Evolutionary conservation across 1,140 invertebrate genomes (phyloP).

Genomic region (Zaprionus taronus): DNA sequence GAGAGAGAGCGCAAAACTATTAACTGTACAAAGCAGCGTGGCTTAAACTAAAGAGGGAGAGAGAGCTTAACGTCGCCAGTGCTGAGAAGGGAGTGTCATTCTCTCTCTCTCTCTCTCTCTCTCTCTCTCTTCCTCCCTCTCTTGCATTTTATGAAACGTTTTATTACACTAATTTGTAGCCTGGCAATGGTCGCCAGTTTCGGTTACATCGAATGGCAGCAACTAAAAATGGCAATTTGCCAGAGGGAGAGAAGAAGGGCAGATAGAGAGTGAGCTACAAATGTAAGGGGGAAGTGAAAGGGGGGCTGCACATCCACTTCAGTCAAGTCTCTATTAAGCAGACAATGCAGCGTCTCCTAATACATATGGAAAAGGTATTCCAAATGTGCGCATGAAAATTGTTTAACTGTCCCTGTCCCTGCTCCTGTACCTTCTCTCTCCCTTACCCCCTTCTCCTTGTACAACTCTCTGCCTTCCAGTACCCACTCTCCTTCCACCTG

Average conservation of each 20-base stretch:
- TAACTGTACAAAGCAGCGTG: slow-evolving; percentile 10
- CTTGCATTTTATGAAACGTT: slow-evolving; percentile 73
- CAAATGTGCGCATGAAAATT: slow-evolving; percentile 65
- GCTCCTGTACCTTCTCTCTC: not conserved
- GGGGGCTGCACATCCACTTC: slow-evolving; percentile 51
- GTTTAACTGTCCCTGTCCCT: slow-evolving; percentile 48
- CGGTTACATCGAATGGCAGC: slow-evolving; percentile 78
- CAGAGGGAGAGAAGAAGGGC: slow-evolving; percentile 31
- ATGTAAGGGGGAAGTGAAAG: not conserved
- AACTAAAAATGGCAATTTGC: slow-evolving; percentile 83
- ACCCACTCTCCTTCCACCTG: too few species aligned
- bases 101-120: not conserved
- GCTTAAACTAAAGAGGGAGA: slow-evolving; percentile 43
- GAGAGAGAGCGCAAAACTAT: slow-evolving; percentile 1
- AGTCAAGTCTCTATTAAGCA: slow-evolving; percentile 84
- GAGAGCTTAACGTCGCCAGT: not conserved
- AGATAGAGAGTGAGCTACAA: not conserved
- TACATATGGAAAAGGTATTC: slow-evolving; percentile 69
- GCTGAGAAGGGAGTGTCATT: not conserved
- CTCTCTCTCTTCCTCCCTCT: not conserved
- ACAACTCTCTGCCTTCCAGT: too few species aligned
- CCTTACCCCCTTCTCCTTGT: too few species aligned
- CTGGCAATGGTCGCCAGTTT: slow-evolving; percentile 76
- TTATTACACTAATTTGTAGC: slow-evolving; percentile 84
- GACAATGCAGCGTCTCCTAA: slow-evolving; percentile 66